A percentile compares a stretch with the other conserved stretches of the same genome.
Conservation (phyloP, 2,113 vertebrate genomes). For the Neopipo cinnamomea region DNA sequence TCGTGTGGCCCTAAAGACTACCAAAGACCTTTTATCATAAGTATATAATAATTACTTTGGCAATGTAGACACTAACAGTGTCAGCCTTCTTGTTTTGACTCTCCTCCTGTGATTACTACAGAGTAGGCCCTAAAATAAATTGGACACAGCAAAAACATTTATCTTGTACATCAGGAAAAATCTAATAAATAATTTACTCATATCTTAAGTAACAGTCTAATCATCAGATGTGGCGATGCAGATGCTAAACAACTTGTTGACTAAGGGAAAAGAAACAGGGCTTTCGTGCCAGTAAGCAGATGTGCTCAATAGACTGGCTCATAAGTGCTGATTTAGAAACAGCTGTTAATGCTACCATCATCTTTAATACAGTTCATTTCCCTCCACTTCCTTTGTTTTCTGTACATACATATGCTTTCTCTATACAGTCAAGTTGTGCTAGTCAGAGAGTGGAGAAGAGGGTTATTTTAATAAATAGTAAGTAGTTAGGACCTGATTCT, state of each 20-base stretch:
- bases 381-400: slow-evolving; percentile 40
- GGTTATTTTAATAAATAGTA: neutral
- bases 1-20: neutral
- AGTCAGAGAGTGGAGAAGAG: neutral
- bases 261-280: slow-evolving; percentile 74
- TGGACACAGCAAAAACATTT: slow-evolving; percentile 22
- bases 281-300: slow-evolving; percentile 76
- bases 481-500: neutral
- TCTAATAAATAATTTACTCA: slow-evolving; percentile 44
- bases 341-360: slow-evolving; percentile 62
- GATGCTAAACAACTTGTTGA: slow-evolving; percentile 76
- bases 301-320: slow-evolving; percentile 66
- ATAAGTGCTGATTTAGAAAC: slow-evolving; percentile 67
- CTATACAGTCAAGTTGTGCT: neutral
- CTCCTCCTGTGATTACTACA: slow-evolving; percentile 40
- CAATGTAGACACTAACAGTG: neutral
- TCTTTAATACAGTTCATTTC: slow-evolving; percentile 37
- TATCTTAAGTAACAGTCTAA: slow-evolving; percentile 77
- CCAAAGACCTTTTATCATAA: neutral
- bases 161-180: slow-evolving; percentile 43
- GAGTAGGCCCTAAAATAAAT: slow-evolving; percentile 71
- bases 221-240: slow-evolving; percentile 81
- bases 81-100: slow-evolving; percentile 60
- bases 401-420: neutral
- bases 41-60: neutral